Evolutionary conservation across 37 sponge, comb jelly and placozoan species (phyloP), one percentile per base, ranked within the genome.

Genomic region (Cliona cf. orientalis): DNA sequence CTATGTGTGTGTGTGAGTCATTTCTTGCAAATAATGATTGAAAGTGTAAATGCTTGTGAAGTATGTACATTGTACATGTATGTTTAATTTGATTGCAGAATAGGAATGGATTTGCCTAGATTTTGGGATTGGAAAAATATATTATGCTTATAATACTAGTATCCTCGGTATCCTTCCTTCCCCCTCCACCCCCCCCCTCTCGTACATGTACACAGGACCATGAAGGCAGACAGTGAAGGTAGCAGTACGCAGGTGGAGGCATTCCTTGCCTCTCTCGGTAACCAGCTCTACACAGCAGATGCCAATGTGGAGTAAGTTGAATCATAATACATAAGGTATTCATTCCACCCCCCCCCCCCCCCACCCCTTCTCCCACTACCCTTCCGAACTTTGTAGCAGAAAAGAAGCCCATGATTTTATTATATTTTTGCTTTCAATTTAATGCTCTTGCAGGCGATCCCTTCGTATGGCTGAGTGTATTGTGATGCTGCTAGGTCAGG

Each of bases 221-320:
- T 79, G 35, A 55, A 44, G 58, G 58, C 34, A 4, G 75, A 71
- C 22, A 32, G 70, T 33, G 59, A 63, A 55, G 60, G 49, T 12
- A 58, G 77, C 35, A 69, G 59, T 22, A 83, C 81, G 3, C 37
- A 29, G 6, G 44, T 91, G 40, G 76, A 49, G 2, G 86, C 78
- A 28, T 91, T 91, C 69, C 77, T 91, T 23, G 73, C 77, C 39
- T 62, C 78, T 19, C 42, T 91, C 1, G 87, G 86, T 0, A 86
- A 91, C 74, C 72, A 75, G 23, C 82, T 91, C 36, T 85, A 81
- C 82, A 82, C 82, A 14, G 60, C 79, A 23, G 75, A 80, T 67
- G 81, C 81, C 41, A 39, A 12, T 14, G 53, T 72, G n/a, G 53
- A 60, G 84, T 84, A 39, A 60, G 83, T 62, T 49, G 17, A 49